Conservation (phyloP, 2,113 vertebrate genomes). For the Holacanthus passer region DNA sequence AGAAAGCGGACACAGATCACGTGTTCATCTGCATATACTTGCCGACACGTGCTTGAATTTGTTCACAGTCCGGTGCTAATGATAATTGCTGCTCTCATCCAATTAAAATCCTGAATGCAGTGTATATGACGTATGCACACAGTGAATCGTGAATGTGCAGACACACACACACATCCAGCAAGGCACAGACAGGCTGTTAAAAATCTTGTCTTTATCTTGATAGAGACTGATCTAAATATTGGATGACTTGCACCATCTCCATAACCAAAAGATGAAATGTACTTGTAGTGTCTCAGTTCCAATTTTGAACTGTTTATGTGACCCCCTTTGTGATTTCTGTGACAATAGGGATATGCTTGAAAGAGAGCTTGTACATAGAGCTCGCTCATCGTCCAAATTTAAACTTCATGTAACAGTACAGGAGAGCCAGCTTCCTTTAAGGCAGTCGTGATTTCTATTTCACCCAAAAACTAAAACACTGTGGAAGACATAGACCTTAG, state of each 20-base stretch:
- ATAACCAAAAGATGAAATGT: neutral
- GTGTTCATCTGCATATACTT: constrained; percentile 12
- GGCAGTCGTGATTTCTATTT: constrained; percentile 13
- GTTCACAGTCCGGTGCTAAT: neutral
- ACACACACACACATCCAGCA: neutral
- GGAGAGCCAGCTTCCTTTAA: neutral
- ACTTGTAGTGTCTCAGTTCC: neutral
- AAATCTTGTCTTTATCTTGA: neutral
- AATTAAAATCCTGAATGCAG: constrained; percentile 35
- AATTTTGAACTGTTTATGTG: neutral
- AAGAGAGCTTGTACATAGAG: neutral
- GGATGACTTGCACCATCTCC: neutral
- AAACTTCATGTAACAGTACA: constrained; percentile 7
- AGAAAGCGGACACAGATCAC: constrained; percentile 17
- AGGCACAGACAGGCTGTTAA: neutral
- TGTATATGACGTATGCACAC: neutral
- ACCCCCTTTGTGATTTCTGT: neutral
- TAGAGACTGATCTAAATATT: neutral
- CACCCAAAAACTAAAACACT: constrained; percentile 11
- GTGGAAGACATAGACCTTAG: neutral
- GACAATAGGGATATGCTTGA: neutral
- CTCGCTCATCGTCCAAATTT: constrained; percentile 6
- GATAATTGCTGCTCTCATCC: constrained; percentile 14
- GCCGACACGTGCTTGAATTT: neutral
- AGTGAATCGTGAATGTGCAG: neutral